Conservation (phyloP, 2,797 vertebrate genomes). For the Xenentodon cancila region DNA sequence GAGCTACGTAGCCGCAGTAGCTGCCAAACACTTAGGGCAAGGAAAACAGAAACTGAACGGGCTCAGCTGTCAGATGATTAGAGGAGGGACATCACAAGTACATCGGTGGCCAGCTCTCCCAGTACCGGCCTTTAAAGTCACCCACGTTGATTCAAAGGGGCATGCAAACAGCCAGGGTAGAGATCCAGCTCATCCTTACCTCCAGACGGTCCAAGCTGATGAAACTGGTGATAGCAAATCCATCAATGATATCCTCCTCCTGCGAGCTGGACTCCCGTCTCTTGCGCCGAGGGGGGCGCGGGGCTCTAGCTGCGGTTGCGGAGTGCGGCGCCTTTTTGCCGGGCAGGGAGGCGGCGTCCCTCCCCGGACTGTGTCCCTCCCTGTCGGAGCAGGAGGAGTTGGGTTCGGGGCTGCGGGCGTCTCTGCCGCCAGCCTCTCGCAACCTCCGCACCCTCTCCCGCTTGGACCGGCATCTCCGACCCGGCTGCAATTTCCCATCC, state of each 20-base stretch:
- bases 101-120: slow-evolving; percentile 32
- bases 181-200: slow-evolving; percentile 79
- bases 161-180: slow-evolving; percentile 27
- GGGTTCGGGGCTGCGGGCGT: slow-evolving; percentile 87
- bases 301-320: slow-evolving; percentile 82
- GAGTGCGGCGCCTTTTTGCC: slow-evolving; percentile 81
- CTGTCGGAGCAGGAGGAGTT: slow-evolving; percentile 90
- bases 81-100: slow-evolving; percentile 26
- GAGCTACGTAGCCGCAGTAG: slow-evolving; percentile 17
- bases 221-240: slow-evolving; percentile 96
- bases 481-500: slow-evolving; percentile 92
- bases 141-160: slow-evolving; percentile 2
- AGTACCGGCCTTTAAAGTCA: slow-evolving; percentile 16
- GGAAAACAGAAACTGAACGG: no score
- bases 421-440: slow-evolving; percentile 86
- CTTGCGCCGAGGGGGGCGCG: slow-evolving; percentile 88
- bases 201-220: slow-evolving; percentile 93
- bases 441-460: slow-evolving; percentile 89
- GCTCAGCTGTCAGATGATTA: slow-evolving; percentile 24
- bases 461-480: slow-evolving; percentile 90
- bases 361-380: slow-evolving; percentile 87
- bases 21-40: no score
- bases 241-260: slow-evolving; percentile 97
- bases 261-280: slow-evolving; percentile 94
- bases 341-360: slow-evolving; percentile 83